phyloP scores from a whole-genome alignment of 2,797 vertebrate species.

The Gephyroberyx darwinii region DNA sequence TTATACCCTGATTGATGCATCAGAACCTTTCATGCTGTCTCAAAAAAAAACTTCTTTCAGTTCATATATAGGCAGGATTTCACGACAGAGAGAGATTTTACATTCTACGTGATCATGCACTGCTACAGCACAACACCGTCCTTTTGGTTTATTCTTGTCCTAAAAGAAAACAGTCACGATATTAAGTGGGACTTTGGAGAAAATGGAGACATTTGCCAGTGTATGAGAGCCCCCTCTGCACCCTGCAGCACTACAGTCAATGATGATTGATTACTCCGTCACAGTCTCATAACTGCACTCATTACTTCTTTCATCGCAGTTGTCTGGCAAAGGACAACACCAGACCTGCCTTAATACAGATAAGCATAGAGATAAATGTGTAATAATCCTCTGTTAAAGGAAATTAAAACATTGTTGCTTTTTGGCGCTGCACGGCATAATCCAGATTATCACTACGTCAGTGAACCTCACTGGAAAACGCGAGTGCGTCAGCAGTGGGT shows the following conservation, averaged over 20 bases:
- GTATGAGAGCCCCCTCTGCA: slow-evolving; percentile 58
- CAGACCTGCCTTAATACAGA: slow-evolving; percentile 40
- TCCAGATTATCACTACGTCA: slow-evolving; percentile 14
- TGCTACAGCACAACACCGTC: slow-evolving; percentile 5
- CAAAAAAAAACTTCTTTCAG: neutral
- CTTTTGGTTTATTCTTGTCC: slow-evolving; percentile 31
- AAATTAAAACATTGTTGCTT: slow-evolving; percentile 31
- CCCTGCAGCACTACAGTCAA: slow-evolving; percentile 69
- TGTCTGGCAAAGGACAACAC: slow-evolving; percentile 35
- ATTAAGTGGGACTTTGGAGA: slow-evolving; percentile 64
- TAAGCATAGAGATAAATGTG: slow-evolving; percentile 14
- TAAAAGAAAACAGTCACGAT: slow-evolving; percentile 44
- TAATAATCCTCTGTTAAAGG: slow-evolving; percentile 14
- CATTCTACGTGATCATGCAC: neutral
- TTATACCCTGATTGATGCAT: slow-evolving; percentile 13
- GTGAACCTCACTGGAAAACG: slow-evolving; percentile 30
- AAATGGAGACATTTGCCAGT: slow-evolving; percentile 49
- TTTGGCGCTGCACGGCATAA: slow-evolving; percentile 5
- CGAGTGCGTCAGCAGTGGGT: slow-evolving; percentile 24
- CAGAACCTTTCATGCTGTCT: slow-evolving; percentile 17
- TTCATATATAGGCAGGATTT: too few relatives aligned
- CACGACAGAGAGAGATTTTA: too few relatives aligned
- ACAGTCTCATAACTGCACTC: slow-evolving; percentile 70
- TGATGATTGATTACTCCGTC: slow-evolving; percentile 76
- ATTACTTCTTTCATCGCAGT: slow-evolving; percentile 63